phyloP scores from a whole-genome alignment of 2,888 invertebrate species.

The Pteria penguin region DNA sequence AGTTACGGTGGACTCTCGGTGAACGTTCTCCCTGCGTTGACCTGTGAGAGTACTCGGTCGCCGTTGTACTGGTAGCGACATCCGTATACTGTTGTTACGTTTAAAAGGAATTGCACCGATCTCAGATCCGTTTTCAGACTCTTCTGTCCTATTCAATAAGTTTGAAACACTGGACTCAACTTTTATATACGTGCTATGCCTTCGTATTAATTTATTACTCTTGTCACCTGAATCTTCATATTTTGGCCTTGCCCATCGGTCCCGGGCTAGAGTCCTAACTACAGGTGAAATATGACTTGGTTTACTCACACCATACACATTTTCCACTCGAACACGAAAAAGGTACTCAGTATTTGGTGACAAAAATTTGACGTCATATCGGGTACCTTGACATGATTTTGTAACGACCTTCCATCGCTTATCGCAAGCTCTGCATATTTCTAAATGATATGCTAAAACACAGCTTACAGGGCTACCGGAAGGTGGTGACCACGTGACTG shows the following conservation, averaged over 20 bases:
- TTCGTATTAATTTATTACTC: conserved; percentile 48
- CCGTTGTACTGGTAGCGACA: conserved; percentile 49
- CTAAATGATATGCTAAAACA: conserved; percentile 64
- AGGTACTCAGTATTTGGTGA: conserved; percentile 60
- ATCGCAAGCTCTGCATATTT: conserved; percentile 54
- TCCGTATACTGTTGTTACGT: conserved; percentile 53
- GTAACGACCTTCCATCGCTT: conserved; percentile 67
- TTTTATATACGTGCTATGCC: conserved; percentile 60
- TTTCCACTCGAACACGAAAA: conserved; percentile 71
- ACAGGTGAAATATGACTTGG: conserved; percentile 77
- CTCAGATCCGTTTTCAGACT: conserved; percentile 40
- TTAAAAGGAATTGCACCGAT: conserved; percentile 59
- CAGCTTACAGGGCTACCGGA: conserved; percentile 60
- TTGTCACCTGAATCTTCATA: conserved; percentile 51
- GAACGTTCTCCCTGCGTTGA: too few relatives aligned
- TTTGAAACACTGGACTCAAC: conserved; percentile 55
- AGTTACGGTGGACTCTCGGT: too few relatives aligned
- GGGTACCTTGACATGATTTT: conserved; percentile 68
- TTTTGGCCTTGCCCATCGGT: conserved; percentile 5
- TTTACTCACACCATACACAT: conserved; percentile 67
- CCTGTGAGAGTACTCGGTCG: conserved; percentile 10
- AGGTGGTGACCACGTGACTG: conserved; percentile 78
- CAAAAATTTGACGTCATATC: conserved; percentile 66
- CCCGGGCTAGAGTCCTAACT: conserved; percentile 55
- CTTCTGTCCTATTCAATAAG: conserved; percentile 54